phyloP scores from a whole-genome alignment of 2,797 vertebrate species.

The Labeo calbasu region DNA sequence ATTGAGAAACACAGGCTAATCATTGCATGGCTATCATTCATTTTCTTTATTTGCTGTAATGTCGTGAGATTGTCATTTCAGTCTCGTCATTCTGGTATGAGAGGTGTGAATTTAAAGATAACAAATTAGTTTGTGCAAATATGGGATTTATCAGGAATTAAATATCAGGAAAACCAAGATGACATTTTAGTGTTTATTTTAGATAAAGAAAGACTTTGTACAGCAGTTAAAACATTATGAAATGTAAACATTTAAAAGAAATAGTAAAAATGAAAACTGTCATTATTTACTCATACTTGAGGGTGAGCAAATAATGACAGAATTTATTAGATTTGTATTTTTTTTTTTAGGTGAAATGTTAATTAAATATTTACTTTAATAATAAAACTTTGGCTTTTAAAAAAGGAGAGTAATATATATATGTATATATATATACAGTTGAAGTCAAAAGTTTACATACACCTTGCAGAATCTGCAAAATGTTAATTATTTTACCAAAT shows the following conservation, averaged over 20 bases:
- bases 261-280: background rate
- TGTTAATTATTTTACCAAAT: no score
- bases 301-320: background rate
- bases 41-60: slow-evolving; percentile 1
- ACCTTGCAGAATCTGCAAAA: no score
- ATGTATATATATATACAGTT: no score
- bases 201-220: background rate
- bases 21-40: background rate
- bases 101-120: slow-evolving; percentile 22
- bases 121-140: background rate
- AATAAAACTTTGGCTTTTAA: background rate
- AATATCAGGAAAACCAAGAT: background rate
- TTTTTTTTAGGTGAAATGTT: background rate
- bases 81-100: background rate
- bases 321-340: no score
- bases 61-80: background rate
- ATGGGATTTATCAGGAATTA: background rate
- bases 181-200: background rate
- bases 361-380: background rate
- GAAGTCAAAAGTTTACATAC: no score
- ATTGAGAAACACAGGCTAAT: background rate
- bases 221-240: background rate
- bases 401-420: background rate
- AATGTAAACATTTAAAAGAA: background rate
- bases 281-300: background rate